Conservation (phyloP, 1,140 invertebrate genomes). For the Papilio polytes region DNA sequence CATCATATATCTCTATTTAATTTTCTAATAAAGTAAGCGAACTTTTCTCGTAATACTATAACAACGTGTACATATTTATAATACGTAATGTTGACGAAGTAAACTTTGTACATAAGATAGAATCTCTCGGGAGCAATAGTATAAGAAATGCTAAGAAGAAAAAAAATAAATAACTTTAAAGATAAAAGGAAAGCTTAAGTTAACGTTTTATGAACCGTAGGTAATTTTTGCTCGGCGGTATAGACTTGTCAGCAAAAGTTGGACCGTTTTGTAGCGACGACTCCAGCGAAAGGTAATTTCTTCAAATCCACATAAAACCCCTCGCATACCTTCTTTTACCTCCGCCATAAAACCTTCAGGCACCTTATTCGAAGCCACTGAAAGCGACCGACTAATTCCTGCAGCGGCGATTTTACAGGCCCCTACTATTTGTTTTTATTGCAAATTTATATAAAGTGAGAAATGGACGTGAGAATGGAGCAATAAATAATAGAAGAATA, state of each 20-base stretch:
- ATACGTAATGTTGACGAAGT: neutral
- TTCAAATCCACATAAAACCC: constrained; percentile 42
- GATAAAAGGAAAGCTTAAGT: constrained; percentile 39
- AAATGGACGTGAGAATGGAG: neutral
- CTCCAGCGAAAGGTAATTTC: constrained; percentile 39
- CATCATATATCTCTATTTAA: too few species aligned
- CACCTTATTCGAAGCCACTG: constrained; percentile 41
- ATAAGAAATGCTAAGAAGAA: neutral
- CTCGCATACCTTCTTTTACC: constrained; percentile 40
- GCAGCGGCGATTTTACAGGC: constrained; percentile 34
- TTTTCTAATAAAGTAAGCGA: too few species aligned
- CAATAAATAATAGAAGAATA: neutral
- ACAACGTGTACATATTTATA: neutral
- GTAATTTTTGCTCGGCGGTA: constrained; percentile 40
- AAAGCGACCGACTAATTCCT: constrained; percentile 39
- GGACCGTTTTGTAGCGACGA: constrained; percentile 39
- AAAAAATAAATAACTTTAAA: constrained; percentile 40
- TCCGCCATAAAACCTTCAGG: constrained; percentile 41
- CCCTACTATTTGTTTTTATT: constrained; percentile 40
- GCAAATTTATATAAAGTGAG: constrained; percentile 31
- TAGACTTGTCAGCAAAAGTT: constrained; percentile 40
- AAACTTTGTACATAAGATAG: constrained; percentile 7
- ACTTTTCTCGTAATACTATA: neutral
- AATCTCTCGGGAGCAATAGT: constrained; percentile 5
- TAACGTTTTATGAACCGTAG: constrained; percentile 41